Percentiles rank a stretch among this genome's conserved stretches.
Evolutionary conservation across 2,797 vertebrate genomes (phyloP).

Genomic region (Pangasius djambal): DNA sequence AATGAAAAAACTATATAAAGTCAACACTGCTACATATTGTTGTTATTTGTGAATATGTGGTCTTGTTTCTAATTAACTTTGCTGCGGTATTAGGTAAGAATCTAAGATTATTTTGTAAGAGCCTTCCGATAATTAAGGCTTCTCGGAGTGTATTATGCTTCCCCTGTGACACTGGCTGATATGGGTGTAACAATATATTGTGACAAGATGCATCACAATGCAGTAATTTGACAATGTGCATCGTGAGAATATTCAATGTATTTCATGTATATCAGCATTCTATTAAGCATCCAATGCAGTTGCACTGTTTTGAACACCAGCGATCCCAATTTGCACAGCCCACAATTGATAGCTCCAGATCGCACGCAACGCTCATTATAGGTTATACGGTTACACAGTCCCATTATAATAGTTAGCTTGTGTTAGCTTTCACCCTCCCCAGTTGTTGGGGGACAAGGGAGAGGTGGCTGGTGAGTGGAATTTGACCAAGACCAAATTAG

Average conservation of each 20-base stretch:
- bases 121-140: not conserved
- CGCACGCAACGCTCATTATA: not conserved
- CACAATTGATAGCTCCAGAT: not conserved
- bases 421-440: not conserved
- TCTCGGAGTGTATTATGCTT: no score
- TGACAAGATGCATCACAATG: not conserved
- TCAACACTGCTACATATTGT: not conserved
- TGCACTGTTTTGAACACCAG: not conserved
- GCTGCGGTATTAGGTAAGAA: not conserved
- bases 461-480: not conserved
- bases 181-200: not conserved
- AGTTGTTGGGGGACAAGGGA: no score
- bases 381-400: not conserved
- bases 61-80: not conserved
- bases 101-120: not conserved
- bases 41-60: not conserved
- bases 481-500: not conserved
- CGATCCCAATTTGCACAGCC: not conserved
- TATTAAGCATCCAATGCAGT: not conserved
- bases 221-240: not conserved
- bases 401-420: not conserved
- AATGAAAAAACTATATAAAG: not conserved
- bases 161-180: not conserved
- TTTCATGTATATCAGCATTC: not conserved
- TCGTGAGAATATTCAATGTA: not conserved